Conservation (phyloP, 1,140 invertebrate genomes). For the Calosoma granatense region DNA sequence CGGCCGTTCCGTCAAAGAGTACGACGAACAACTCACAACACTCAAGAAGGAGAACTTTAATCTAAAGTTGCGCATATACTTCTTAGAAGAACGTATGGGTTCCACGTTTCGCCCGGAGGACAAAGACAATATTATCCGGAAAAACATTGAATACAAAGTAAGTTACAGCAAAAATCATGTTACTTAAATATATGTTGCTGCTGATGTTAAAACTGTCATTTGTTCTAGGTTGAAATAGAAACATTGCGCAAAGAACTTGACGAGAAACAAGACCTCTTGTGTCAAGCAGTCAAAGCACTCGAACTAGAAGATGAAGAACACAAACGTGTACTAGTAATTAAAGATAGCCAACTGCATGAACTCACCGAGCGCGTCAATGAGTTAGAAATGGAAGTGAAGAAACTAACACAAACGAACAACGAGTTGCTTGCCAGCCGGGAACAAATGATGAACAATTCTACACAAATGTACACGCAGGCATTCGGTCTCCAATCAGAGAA, state of each 20-base stretch:
- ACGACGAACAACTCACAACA: slow-evolving; percentile 72
- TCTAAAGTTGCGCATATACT: slow-evolving; percentile 81
- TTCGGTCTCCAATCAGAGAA: neutral
- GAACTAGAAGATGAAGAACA: slow-evolving; percentile 41
- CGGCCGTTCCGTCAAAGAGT: slow-evolving; percentile 75
- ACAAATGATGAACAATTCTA: neutral
- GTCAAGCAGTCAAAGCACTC: slow-evolving; percentile 70
- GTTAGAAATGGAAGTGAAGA: neutral
- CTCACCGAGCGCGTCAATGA: neutral
- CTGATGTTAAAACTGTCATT: neutral
- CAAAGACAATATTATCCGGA: slow-evolving; percentile 52
- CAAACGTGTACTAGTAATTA: slow-evolving; percentile 19
- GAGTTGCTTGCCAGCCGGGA: neutral
- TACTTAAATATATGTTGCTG: no score
- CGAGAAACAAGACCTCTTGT: slow-evolving; percentile 73
- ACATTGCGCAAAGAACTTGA: slow-evolving; percentile 63
- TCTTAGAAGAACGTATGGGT: slow-evolving; percentile 76
- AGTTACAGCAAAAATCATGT: slow-evolving; percentile 14
- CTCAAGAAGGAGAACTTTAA: slow-evolving; percentile 88
- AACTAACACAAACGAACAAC: neutral
- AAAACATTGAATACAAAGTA: slow-evolving; percentile 72
- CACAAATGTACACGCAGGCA: neutral
- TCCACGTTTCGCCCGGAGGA: slow-evolving; percentile 44
- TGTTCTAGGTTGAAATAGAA: slow-evolving; percentile 60
- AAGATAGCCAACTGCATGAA: slow-evolving; percentile 1